Percentiles rank a stretch among this genome's conserved stretches.
Evolutionary conservation across 1,140 invertebrate species (phyloP).

Genomic region (Drosophila ohnishii): DNA sequence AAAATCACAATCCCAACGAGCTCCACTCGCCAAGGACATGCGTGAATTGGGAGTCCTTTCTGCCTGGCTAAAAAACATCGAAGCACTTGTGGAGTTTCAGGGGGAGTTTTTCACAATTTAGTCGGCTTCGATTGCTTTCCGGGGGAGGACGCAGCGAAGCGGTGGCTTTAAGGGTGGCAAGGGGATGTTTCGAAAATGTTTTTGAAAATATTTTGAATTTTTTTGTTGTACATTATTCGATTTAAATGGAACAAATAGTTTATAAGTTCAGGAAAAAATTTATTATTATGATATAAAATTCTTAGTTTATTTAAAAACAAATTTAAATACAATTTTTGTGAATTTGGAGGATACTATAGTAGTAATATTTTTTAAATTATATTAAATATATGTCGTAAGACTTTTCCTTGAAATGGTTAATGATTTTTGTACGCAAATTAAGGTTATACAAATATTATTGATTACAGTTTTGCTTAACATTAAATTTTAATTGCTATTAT

Average conservation of each 20-base stretch:
- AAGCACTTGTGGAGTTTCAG: constrained; percentile 55
- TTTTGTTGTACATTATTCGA: neutral
- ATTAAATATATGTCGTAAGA: no score
- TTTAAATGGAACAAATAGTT: neutral
- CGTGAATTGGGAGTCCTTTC: constrained; percentile 52
- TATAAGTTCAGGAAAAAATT: no score
- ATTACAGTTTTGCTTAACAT: no score
- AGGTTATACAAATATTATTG: no score
- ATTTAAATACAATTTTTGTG: no score
- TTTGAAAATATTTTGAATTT: neutral
- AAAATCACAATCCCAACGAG: constrained; percentile 21
- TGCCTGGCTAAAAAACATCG: constrained; percentile 16
- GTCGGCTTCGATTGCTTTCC: constrained; percentile 38
- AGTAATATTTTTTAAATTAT: no score
- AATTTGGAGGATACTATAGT: no score
- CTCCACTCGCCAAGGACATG: constrained; percentile 61
- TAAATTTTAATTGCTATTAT: neutral
- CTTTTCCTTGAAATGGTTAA: no score
- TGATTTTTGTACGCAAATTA: no score
- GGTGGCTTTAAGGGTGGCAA: neutral
- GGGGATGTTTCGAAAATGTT: neutral
- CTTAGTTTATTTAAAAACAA: no score
- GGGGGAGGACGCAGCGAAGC: constrained; percentile 39
- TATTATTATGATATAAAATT: no score
- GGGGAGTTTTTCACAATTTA: constrained; percentile 48